These are phyloP conservation scores for Corapipo altera DNA, from an alignment of 2,113 vertebrate genomes.

Conservation along the genomic window DNA sequence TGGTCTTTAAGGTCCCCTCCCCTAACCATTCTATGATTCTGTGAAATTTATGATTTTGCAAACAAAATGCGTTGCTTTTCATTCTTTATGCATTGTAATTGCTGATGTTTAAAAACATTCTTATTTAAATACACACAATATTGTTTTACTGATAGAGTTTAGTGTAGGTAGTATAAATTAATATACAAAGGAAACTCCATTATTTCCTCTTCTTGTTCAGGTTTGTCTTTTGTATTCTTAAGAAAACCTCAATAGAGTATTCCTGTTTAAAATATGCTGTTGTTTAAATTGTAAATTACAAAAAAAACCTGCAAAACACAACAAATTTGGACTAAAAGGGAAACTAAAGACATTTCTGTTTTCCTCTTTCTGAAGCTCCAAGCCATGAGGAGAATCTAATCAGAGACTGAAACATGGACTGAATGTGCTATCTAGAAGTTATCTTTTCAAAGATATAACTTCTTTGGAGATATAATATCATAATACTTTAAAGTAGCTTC, in stretches of 20 bases:
- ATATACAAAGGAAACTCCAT: background rate
- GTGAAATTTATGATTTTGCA: background rate
- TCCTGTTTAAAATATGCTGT: background rate
- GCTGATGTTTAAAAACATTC: background rate
- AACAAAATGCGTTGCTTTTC: background rate
- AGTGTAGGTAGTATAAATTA: background rate
- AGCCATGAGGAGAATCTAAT: background rate
- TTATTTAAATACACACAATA: background rate
- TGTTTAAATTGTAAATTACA: background rate
- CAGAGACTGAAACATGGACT: background rate
- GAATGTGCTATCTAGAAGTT: background rate
- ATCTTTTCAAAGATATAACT: background rate
- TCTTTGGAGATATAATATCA: background rate
- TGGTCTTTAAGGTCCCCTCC: background rate
- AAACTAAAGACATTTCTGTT: background rate
- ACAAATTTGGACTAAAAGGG: background rate
- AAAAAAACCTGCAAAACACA: background rate
- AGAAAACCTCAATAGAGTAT: background rate
- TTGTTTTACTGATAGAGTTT: background rate
- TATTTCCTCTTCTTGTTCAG: background rate
- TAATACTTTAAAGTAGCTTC: background rate
- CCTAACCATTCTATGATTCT: background rate
- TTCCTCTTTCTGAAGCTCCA: background rate
- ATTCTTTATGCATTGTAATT: background rate
- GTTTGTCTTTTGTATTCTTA: background rate